Percentiles rank a stretch among this genome's conserved stretches.
phyloP scores from a whole-genome alignment of 2,113 vertebrate genomes.

The Capricornis sumatraensis region DNA sequence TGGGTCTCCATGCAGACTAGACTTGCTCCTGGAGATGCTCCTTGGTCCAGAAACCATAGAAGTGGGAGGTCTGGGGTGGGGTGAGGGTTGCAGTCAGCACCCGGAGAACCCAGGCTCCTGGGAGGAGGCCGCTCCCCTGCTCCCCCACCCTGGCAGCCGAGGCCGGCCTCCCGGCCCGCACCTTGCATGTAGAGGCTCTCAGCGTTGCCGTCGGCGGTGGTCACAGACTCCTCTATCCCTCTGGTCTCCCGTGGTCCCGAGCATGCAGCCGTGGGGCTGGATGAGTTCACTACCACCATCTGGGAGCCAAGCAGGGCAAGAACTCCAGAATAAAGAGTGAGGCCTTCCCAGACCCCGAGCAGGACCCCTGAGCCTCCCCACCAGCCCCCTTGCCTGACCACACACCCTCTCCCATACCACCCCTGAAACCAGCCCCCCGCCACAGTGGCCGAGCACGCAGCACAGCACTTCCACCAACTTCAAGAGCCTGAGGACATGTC shows the following conservation, averaged over 20 bases:
- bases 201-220: constrained; percentile 87
- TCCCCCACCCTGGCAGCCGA: rapidly evolving
- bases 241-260: constrained; percentile 87
- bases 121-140: not conserved
- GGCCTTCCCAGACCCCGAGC: not conserved
- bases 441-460: not conserved
- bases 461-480: not conserved
- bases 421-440: not conserved
- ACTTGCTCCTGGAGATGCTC: not conserved
- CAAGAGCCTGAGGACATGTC: rapidly evolving
- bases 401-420: not conserved
- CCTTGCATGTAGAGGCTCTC: constrained; percentile 96
- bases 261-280: constrained; percentile 84
- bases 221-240: constrained; percentile 84
- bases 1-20: not conserved
- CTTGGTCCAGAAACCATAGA: not conserved
- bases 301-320: constrained; percentile 36
- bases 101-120: not conserved
- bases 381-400: not conserved
- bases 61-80: not conserved
- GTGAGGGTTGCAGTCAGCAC: not conserved
- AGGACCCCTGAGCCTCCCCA: not conserved
- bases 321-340: not conserved
- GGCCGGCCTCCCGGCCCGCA: constrained; percentile 30
- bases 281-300: constrained; percentile 85